These are phyloP conservation scores for Buphagus erythrorhynchus DNA, from an alignment of 2,797 vertebrate genomes.

Conservation along the genomic window DNA sequence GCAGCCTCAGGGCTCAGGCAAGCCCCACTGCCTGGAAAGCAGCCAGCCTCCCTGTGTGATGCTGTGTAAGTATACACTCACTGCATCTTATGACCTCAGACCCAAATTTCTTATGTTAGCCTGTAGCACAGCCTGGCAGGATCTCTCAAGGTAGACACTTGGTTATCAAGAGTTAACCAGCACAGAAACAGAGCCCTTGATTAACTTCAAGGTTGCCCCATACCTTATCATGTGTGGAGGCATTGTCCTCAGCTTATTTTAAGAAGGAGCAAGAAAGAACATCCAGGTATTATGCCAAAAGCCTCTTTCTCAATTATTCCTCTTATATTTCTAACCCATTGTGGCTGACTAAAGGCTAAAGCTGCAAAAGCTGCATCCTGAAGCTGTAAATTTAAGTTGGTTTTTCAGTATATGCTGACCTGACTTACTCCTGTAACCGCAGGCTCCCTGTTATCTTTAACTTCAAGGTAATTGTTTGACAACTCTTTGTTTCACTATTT, in stretches of 20 bases:
- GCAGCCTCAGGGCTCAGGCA: not conserved
- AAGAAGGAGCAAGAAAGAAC: constrained; percentile 39
- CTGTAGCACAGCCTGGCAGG: not conserved
- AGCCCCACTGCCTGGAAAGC: not conserved
- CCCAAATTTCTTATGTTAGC: not conserved
- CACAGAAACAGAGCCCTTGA: not conserved
- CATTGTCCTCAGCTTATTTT: constrained; percentile 37
- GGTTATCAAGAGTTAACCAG: constrained; percentile 40
- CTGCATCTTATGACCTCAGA: not conserved
- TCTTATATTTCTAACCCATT: constrained; percentile 20
- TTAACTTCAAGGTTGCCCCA: constrained; percentile 16
- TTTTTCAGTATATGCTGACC: constrained; percentile 26
- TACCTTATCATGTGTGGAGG: constrained; percentile 15
- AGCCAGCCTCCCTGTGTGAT: not conserved
- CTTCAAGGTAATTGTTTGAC: constrained; percentile 20
- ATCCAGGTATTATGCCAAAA: constrained; percentile 39
- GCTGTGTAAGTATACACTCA: not conserved
- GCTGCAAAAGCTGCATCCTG: constrained; percentile 9
- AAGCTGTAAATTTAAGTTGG: not conserved
- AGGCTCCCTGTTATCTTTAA: constrained; percentile 16
- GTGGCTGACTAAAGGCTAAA: constrained; percentile 33
- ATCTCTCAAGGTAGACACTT: not conserved
- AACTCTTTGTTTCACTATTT: not conserved
- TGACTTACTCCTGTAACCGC: constrained; percentile 1
- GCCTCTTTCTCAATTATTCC: constrained; percentile 46